Conservation (phyloP, 1,140 invertebrate genomes). For the Stegodyphus dumicola region DNA sequence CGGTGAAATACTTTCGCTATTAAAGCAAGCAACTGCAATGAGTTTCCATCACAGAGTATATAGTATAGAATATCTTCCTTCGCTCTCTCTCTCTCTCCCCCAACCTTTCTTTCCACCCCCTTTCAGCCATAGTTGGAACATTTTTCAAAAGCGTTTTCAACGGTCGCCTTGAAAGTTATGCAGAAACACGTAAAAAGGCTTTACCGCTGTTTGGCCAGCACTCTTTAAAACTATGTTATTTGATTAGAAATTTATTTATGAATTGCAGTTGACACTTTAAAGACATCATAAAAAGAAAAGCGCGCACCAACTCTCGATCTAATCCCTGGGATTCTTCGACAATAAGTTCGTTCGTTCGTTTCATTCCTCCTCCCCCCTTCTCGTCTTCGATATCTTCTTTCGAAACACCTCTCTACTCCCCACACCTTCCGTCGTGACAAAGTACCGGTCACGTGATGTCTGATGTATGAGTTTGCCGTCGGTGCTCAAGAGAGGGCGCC, state of each 20-base stretch:
- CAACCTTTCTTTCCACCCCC: neutral
- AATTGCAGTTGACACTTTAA: conserved; percentile 62
- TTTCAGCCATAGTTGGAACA: conserved; percentile 22
- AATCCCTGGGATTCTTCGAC: conserved; percentile 49
- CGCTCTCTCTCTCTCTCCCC: conserved; percentile 30
- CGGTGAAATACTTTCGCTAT: conserved; percentile 61
- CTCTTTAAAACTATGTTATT: conserved; percentile 63
- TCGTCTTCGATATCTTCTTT: conserved; percentile 55
- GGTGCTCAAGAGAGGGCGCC: conserved; percentile 51
- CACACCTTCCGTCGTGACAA: conserved; percentile 42
- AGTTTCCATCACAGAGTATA: conserved; percentile 58
- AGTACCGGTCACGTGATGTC: conserved; percentile 54
- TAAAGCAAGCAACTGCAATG: conserved; percentile 61
- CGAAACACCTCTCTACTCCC: conserved; percentile 3
- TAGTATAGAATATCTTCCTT: conserved; percentile 56
- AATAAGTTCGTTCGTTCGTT: conserved; percentile 42
- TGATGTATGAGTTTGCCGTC: conserved; percentile 54
- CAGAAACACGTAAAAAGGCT: conserved; percentile 62
- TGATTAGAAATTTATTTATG: conserved; percentile 63
- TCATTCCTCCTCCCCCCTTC: neutral
- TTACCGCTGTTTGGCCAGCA: conserved; percentile 60
- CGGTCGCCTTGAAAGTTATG: conserved; percentile 50
- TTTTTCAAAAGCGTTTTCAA: conserved; percentile 58
- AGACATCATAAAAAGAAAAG: conserved; percentile 61
- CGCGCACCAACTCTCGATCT: conserved; percentile 31